A percentile compares a stretch with the other conserved stretches of the same genome.
Conservation (phyloP, 1,140 invertebrate genomes). For the Holcopasites calliopsidis region DNA sequence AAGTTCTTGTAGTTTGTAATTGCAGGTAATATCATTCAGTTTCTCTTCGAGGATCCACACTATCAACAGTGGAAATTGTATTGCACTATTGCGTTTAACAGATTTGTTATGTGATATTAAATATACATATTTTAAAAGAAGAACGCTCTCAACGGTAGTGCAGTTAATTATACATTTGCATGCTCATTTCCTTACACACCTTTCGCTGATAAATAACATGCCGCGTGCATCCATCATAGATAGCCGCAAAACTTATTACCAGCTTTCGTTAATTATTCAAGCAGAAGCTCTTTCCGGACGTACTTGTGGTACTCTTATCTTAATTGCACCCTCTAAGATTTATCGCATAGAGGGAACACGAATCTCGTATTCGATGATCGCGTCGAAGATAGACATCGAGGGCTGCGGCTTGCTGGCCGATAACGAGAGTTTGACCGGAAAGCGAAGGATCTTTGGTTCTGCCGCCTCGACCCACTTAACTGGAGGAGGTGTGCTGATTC, state of each 20-base stretch:
- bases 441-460: background rate
- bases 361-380: conserved; percentile 16
- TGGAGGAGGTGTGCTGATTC: background rate
- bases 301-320: conserved; percentile 27
- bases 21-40: conserved; percentile 20
- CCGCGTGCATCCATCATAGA: conserved; percentile 4
- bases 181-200: background rate
- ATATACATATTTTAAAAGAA: too few relatives aligned
- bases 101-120: background rate
- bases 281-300: conserved; percentile 12
- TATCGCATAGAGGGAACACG: background rate
- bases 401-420: background rate
- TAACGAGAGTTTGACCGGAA: conserved; percentile 1
- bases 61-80: too few relatives aligned
- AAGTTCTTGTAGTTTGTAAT: conserved; percentile 21
- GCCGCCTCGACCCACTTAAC: background rate
- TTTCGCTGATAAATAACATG: conserved; percentile 2
- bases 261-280: conserved; percentile 34
- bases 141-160: background rate
- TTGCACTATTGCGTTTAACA: too few relatives aligned
- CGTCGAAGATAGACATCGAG: conserved; percentile 12
- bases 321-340: conserved; percentile 34
- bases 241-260: background rate
- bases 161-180: conserved; percentile 27
- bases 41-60: background rate